Conservation (phyloP, 2,797 vertebrate genomes). For the Pangasius larnaudii region DNA sequence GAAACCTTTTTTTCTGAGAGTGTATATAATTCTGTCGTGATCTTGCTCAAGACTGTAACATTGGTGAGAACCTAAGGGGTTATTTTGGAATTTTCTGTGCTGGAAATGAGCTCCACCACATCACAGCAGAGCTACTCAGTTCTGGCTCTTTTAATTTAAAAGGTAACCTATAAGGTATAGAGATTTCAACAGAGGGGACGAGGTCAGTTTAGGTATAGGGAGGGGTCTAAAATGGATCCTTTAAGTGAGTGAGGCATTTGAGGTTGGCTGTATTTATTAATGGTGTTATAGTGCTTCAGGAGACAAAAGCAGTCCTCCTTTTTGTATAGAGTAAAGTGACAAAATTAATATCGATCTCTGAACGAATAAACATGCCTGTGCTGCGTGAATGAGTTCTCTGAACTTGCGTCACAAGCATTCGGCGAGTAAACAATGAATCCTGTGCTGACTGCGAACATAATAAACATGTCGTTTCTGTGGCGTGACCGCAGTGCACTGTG, state of each 20-base stretch:
- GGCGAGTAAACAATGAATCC: constrained; percentile 47
- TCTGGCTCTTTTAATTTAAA: not conserved
- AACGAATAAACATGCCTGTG: constrained; percentile 24
- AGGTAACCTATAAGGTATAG: not conserved
- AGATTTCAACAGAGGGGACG: not conserved
- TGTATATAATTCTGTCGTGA: not conserved
- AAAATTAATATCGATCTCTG: constrained; percentile 27
- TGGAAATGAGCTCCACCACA: not conserved
- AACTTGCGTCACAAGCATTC: constrained; percentile 44
- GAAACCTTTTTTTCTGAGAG: not conserved
- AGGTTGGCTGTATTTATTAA: constrained; percentile 28
- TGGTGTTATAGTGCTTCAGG: not conserved
- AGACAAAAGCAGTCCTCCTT: not conserved
- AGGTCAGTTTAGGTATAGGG: not conserved
- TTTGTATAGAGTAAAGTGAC: constrained; percentile 1
- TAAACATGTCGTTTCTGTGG: constrained; percentile 50
- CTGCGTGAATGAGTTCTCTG: constrained; percentile 44
- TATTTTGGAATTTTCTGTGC: not conserved
- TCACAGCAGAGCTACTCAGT: not conserved
- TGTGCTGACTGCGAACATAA: constrained; percentile 43
- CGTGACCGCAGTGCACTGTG: constrained; percentile 15
- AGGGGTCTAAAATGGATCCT: not conserved
- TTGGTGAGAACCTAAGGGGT: not conserved
- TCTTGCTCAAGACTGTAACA: not conserved
- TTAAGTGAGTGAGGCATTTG: not conserved